Conservation (phyloP, 1,140 invertebrate species). For the Gryllus bimaculatus region DNA sequence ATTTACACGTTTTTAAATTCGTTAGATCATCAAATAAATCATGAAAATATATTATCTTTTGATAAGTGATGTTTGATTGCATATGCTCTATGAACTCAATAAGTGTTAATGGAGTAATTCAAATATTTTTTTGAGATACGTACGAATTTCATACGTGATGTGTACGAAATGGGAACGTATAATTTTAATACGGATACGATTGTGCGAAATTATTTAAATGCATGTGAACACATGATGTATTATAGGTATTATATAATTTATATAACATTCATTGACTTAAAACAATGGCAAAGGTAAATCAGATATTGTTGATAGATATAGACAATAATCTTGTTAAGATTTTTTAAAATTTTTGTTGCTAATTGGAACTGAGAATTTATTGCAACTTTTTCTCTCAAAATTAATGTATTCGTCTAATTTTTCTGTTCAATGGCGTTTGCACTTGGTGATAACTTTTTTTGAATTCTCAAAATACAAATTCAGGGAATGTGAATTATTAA, state of each 20-base stretch:
- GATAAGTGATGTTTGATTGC: background rate
- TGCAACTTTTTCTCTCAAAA: background rate
- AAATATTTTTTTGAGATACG: background rate
- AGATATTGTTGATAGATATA: conserved; percentile 15
- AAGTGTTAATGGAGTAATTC: background rate
- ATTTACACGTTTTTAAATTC: background rate
- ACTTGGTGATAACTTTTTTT: background rate
- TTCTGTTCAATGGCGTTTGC: background rate
- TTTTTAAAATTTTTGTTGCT: conserved; percentile 7
- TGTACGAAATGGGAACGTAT: conserved; percentile 4
- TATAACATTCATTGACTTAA: conserved; percentile 8
- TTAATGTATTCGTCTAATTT: background rate
- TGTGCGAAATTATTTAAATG: conserved; percentile 1
- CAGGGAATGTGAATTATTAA: background rate
- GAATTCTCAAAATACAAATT: background rate
- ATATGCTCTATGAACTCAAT: background rate
- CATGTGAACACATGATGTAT: background rate
- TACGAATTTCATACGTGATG: conserved; percentile 10
- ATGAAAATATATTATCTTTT: background rate
- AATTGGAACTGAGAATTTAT: background rate
- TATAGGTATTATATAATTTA: conserved; percentile 5
- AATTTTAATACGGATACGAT: conserved; percentile 8
- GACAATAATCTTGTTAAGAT: conserved; percentile 16
- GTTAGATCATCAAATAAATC: background rate
- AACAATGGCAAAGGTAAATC: background rate